Evolutionary conservation across 2,888 invertebrate species (phyloP), one percentile per base, ranked within the genome.

Genomic region (Coleophora flavipennella): DNA sequence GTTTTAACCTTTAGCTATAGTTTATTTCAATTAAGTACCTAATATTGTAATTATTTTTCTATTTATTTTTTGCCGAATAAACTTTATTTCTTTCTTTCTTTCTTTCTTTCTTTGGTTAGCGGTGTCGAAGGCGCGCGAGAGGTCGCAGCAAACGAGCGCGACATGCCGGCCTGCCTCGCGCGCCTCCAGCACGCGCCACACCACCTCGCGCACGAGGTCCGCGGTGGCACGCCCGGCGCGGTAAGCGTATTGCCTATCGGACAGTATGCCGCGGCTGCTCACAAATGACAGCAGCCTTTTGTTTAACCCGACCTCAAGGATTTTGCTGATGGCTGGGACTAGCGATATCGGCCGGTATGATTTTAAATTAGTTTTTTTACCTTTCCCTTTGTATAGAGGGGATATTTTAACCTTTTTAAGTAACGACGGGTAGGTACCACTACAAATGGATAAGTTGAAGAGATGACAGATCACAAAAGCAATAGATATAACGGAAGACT

Each of bases 181-280:
- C 28, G 39, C 29, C 11, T 14, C 11, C 34, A 39, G 12, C 29
- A 39, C 39, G 7, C 33, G 28, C 39, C 39, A 34, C 29, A 39
- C 39, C 20, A 34, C 39, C 34, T 39, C 39, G 1, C 39, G 39
- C 6, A 34, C 39, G 12, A 39, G 34, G 25, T 39, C 39, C 1
- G 34, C 29, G 4, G 39, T 39, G 14, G 13, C 10, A n/a, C 33
- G 33, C 3, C 38, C 38, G 2, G 12, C 12, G 27, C 38, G 33
- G 14, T 38, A 38, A 7, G 38, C 33, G n/a, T 33, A 38, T 14
- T 38, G 38, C 13, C 38, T 33, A 2, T 27, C 27, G n/a, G 27
- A 35, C 11, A 35, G 27, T 13, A 11, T 13, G 12, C 13, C 32
- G 32, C 13, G 32, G 10, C 29, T 29, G 4, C 10, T 29, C 11